Percentiles rank a stretch among this genome's conserved stretches.
phyloP scores from a whole-genome alignment of 2,888 invertebrate genomes.

The Blastobasis adustella region DNA sequence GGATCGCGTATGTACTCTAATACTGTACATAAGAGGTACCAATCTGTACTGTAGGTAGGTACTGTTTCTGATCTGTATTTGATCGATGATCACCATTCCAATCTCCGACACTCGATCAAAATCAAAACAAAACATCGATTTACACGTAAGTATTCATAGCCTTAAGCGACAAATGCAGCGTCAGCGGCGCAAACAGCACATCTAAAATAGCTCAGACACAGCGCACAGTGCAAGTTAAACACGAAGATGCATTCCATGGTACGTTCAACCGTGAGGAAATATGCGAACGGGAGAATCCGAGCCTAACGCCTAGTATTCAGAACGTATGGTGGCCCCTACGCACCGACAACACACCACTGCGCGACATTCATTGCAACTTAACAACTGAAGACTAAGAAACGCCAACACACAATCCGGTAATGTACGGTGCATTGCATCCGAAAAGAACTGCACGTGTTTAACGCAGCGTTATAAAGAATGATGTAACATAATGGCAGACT shows the following conservation, averaged over 20 bases:
- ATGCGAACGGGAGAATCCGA: constrained; percentile 29
- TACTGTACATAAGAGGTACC: too few relatives aligned
- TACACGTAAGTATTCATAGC: too few relatives aligned
- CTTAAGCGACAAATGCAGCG: too few relatives aligned
- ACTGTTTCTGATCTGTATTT: too few relatives aligned
- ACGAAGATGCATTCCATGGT: constrained; percentile 39
- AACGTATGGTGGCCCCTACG: too few relatives aligned
- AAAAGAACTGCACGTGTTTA: constrained; percentile 11
- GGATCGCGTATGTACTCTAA: too few relatives aligned
- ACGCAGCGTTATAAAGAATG: constrained; percentile 33
- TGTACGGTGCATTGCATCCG: constrained; percentile 37
- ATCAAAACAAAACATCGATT: too few relatives aligned
- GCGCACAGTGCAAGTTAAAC: constrained; percentile 22
- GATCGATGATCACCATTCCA: too few relatives aligned
- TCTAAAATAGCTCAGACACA: constrained; percentile 5
- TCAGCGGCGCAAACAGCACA: background rate
- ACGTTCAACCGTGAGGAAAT: constrained; percentile 2
- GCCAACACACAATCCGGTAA: constrained; percentile 2
- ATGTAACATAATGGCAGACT: constrained; percentile 55
- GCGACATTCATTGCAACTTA: constrained; percentile 43
- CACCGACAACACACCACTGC: constrained; percentile 19
- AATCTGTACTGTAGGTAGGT: too few relatives aligned
- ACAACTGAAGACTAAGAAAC: constrained; percentile 22
- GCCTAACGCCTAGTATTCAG: constrained; percentile 2
- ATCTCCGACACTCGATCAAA: too few relatives aligned